Evolutionary conservation across 2,113 vertebrate species (phyloP).

Genomic region (Miniopterus natalensis): DNA sequence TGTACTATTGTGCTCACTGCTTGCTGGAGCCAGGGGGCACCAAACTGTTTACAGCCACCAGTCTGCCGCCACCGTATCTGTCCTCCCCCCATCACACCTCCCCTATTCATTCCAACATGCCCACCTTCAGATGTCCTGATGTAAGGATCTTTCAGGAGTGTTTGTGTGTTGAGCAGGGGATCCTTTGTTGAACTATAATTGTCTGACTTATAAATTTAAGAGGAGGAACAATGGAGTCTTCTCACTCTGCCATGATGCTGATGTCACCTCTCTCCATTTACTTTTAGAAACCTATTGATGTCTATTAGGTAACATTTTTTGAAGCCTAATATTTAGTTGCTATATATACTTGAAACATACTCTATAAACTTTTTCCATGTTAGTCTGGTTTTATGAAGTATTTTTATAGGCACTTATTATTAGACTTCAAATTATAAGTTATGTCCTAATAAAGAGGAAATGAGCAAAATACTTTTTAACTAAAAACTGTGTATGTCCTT

Average conservation of each 20-base stretch:
- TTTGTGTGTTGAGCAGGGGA: not conserved
- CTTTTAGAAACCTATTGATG: not conserved
- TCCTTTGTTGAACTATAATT: not conserved
- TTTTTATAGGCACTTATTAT: not conserved
- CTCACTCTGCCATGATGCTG: not conserved
- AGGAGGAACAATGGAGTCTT: not conserved
- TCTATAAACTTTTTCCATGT: not conserved
- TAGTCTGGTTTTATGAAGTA: not conserved
- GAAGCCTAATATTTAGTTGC: constrained; percentile 12
- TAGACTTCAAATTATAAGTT: not conserved
- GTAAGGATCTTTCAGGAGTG: not conserved
- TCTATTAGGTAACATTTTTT: not conserved
- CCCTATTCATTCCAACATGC: not conserved
- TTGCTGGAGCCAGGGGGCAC: not conserved
- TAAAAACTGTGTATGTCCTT: not conserved
- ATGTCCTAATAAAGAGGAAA: not conserved
- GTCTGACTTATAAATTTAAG: not conserved
- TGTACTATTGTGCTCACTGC: not conserved
- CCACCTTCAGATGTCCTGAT: not conserved
- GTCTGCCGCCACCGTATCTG: no score
- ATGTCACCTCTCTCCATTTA: not conserved
- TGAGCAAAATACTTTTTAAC: not conserved
- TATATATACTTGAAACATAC: not conserved
- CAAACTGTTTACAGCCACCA: no score
- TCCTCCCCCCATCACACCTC: not conserved